Evolutionary conservation across 1,140 invertebrate genomes (phyloP), one percentile per base, ranked within the genome.

Genomic region (Saxidomus purpurata): DNA sequence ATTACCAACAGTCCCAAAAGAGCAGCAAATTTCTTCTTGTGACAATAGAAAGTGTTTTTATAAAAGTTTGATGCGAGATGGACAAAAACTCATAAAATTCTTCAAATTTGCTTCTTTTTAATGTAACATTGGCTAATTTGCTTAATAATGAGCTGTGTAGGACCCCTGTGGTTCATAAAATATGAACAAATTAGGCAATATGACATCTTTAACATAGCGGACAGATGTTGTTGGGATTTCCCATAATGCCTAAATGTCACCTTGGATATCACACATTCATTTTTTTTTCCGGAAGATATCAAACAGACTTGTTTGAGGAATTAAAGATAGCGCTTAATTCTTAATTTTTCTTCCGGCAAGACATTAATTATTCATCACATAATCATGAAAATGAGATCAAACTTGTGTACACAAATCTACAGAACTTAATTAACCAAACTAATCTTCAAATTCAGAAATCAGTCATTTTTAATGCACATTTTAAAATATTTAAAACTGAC

Each of bases 161-260:
- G 49, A 69, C 83, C 83, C 83, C 49, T 85, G 83, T 74, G 83
- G 83, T 74, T 43, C 83, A 85, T 85, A 85, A 85, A 85, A 43
- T 59, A 85, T 34, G 63, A 71, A 25, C 63, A 76, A 85, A 85
- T 85, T 74, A 76, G 83, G 83, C 36, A 59, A 59, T 31, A 83
- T 69, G 55, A 69, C 52, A 83, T 49, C 9, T 67, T 83, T 69
- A 83, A 67, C 63, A 40, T 36, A 47, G 38, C n/a, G 63, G 81
- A 63, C 81, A 83, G 81, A 83, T 83, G 81, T 67, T 83, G 25
- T 9, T 47, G 76, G 76, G 76, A 49, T 49, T 49, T 79, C 25
- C 34, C 17, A 79, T 55, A 79, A 79, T 55, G 49, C 47, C 4
- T 31, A 19, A 36, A 55, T 79, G 76, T 49, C 76, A 79, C 76